Evolutionary conservation across 2,888 invertebrate species (phyloP), one percentile per base, ranked within the genome.

Genomic region (Didymodactylos carnosus): DNA sequence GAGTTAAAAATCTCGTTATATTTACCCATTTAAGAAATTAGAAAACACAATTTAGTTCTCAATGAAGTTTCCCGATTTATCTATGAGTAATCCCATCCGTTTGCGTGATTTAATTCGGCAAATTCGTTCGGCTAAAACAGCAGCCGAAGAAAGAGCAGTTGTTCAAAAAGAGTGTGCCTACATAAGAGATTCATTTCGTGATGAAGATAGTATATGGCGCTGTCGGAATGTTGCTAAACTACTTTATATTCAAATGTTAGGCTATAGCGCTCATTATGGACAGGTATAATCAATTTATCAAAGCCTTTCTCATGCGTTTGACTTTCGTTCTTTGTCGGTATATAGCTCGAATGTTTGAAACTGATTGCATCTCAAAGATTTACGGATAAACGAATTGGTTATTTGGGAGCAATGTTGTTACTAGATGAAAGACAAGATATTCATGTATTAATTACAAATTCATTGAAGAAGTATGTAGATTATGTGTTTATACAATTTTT

Each of bases 111-210:
- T 99, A 79, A 99, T 99, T 80, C 87, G 98, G 78, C 94, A 97
- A 87, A 98, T 99, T 81, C 87, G 98, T 79, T 95, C 97, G 19
- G 97, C 98, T 6, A 87, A 95, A 78, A 99, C 98, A 35, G 95
- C 95, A 27, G 97, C 97, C 1, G 98, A 99, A 85, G 98, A 99
- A 83, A 86, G 98, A 75, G 92, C 94, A 77, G 98, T 99, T 39
- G 97, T 99, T 72, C 97, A 99, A 84, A 94, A 95, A 85, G 98
- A 99, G 86, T 97, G 97, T 86, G 98, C 98, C 71, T 93, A 94
- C 82, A 98, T 99, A 80, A 87, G 98, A 75, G 94, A 94, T 78
- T 94, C 94, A 41, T 98, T 99, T 84, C 88, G 98, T 79, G 97
- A 97, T 84, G 97, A 97, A 85, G 98, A 99, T 83, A 94, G 94